Percentiles rank a stretch among this genome's conserved stretches.
These are phyloP conservation scores for Benthosema pterotum DNA, from an alignment of 2,797 vertebrate genomes.

Conservation along the genomic window DNA sequence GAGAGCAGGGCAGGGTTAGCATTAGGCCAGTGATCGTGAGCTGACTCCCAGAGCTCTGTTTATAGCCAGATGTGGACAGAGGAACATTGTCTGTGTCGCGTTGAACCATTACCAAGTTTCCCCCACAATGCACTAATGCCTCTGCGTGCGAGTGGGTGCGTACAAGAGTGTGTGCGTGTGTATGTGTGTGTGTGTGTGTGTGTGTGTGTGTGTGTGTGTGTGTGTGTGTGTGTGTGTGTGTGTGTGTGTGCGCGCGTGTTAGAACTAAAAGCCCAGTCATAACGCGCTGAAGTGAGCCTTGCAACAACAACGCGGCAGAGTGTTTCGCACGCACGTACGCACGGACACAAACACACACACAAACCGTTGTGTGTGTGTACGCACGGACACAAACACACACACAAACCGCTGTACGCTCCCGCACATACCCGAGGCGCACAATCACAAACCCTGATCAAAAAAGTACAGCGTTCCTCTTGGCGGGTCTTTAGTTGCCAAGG, in stretches of 20 bases:
- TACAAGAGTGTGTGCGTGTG: not conserved
- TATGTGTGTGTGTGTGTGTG: slow-evolving; percentile 14
- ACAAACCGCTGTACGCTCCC: not conserved
- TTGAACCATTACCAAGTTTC: slow-evolving; percentile 52
- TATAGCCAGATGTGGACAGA: slow-evolving; percentile 73
- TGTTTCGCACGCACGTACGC: not conserved
- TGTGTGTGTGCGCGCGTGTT: slow-evolving; percentile 24
- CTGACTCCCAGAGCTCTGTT: slow-evolving; percentile 55
- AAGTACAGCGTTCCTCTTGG: slow-evolving; percentile 9
- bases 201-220: not conserved
- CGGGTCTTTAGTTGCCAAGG: slow-evolving; percentile 3
- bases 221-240: slow-evolving; percentile 9
- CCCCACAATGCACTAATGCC: slow-evolving; percentile 31
- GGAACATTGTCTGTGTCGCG: slow-evolving; percentile 59
- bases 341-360: not conserved
- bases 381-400: not conserved
- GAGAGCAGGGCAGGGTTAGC: slow-evolving; percentile 33
- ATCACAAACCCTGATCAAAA: slow-evolving; percentile 1
- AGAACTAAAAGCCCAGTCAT: not conserved
- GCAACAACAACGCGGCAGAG: slow-evolving; percentile 23
- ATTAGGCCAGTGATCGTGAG: slow-evolving; percentile 56
- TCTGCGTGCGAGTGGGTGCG: slow-evolving; percentile 18
- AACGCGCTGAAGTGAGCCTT: slow-evolving; percentile 11
- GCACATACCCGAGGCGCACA: slow-evolving; percentile 8
- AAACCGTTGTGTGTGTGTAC: too few species aligned